These are phyloP conservation scores for Castor canadensis DNA, from an alignment of 2,113 vertebrate genomes.

Conservation along the genomic window DNA sequence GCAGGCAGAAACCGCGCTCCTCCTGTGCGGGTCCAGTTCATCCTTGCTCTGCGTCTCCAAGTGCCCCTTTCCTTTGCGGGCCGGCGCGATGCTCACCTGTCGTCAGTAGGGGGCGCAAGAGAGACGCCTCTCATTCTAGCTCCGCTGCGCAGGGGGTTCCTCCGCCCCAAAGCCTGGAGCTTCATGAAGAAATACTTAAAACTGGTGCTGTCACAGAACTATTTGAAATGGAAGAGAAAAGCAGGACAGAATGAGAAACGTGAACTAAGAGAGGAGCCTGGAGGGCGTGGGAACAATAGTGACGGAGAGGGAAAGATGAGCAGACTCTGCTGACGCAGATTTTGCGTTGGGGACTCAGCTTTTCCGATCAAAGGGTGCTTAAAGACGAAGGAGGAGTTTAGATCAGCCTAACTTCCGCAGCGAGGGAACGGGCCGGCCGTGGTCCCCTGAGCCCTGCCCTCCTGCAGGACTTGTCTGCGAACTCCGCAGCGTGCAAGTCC, in stretches of 20 bases:
- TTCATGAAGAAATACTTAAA: not conserved
- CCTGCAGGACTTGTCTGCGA: not conserved
- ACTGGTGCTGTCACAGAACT: not conserved
- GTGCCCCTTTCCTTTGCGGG: not conserved
- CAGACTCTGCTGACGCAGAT: not conserved
- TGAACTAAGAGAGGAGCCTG: too few relatives aligned
- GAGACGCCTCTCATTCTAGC: not conserved
- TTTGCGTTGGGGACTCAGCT: not conserved
- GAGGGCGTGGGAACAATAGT: too few relatives aligned
- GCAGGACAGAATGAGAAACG: not conserved
- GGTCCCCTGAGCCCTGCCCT: not conserved
- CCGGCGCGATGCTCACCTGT: not conserved
- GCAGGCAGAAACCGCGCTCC: too few relatives aligned
- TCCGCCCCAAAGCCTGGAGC: not conserved
- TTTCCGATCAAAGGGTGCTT: not conserved
- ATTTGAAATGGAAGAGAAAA: not conserved
- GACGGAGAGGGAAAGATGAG: not conserved
- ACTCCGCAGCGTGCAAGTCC: not conserved
- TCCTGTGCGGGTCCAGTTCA: not conserved
- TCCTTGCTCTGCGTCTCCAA: not conserved
- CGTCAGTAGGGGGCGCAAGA: conserved; percentile 14
- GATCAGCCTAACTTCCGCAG: not conserved
- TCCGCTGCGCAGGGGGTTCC: not conserved
- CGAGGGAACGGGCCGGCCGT: not conserved
- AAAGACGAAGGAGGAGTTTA: not conserved